phyloP scores from a whole-genome alignment of 2,888 invertebrate species.

The Heliconius charithonia region DNA sequence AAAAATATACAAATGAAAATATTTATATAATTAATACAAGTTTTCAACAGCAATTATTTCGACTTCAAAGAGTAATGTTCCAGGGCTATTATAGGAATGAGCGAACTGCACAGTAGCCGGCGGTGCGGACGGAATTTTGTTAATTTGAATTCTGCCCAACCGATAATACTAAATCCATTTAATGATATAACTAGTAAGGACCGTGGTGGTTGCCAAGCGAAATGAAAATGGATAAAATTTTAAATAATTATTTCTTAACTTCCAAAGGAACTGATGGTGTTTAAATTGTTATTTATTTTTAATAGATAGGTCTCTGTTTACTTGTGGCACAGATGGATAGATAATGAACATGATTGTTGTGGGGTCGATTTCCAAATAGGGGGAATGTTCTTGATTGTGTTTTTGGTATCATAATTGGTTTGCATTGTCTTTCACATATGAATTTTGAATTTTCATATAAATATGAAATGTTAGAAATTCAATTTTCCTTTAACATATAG shows the following conservation, averaged over 20 bases:
- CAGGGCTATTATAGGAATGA: conserved; percentile 16
- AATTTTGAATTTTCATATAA: too few relatives aligned
- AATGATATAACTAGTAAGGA: background rate
- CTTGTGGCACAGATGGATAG: too few relatives aligned
- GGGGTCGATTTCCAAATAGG: too few relatives aligned
- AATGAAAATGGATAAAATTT: background rate
- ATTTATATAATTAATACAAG: background rate
- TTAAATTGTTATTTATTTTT: background rate
- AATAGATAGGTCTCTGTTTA: too few relatives aligned
- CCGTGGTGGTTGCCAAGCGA: background rate
- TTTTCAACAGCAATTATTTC: conserved; percentile 16
- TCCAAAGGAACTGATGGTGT: background rate
- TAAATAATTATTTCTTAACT: background rate
- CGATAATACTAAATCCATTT: conserved; percentile 15
- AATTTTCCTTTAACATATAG: too few relatives aligned
- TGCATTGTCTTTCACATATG: too few relatives aligned
- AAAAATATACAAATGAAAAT: background rate
- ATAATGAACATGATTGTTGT: too few relatives aligned
- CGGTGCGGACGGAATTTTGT: conserved; percentile 25
- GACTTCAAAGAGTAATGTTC: conserved; percentile 15
- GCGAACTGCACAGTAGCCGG: conserved; percentile 11
- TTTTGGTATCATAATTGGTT: too few relatives aligned
- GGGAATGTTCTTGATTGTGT: too few relatives aligned
- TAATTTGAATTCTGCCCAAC: conserved; percentile 21
- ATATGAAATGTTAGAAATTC: too few relatives aligned